Percentiles rank a stretch among this genome's conserved stretches.
Conservation (phyloP, 2,113 vertebrate species). For the Cyprinodon variegatus region DNA sequence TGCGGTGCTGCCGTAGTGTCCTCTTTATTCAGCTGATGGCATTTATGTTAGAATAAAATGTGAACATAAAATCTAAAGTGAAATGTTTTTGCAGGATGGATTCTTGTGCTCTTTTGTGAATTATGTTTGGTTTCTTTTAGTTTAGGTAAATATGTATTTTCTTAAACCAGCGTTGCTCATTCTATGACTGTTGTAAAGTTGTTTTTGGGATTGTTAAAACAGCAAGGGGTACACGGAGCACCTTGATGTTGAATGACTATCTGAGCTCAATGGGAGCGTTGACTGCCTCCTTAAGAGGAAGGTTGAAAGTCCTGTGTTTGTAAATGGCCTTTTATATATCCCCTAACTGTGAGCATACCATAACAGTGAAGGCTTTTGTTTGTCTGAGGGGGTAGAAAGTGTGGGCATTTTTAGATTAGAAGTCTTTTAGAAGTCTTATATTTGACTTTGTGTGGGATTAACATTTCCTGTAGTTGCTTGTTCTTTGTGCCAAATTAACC, state of each 20-base stretch:
- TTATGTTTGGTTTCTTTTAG: not conserved
- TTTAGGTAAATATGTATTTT: not conserved
- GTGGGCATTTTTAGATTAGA: conserved; percentile 87
- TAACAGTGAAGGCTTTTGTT: conserved; percentile 87
- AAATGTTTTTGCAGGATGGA: not conserved
- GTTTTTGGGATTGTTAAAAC: conserved; percentile 64
- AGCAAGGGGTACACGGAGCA: conserved; percentile 45
- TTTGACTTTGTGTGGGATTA: conserved; percentile 81
- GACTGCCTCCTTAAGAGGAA: conserved; percentile 38
- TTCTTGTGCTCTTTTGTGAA: not conserved
- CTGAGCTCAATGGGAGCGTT: conserved; percentile 52
- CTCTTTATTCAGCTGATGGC: conserved; percentile 36
- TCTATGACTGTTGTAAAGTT: conserved; percentile 61
- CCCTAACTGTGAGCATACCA: conserved; percentile 81
- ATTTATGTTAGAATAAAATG: conserved; percentile 23
- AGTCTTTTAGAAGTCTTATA: conserved; percentile 90
- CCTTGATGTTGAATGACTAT: conserved; percentile 35
- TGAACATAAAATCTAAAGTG: not conserved
- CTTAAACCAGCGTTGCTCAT: conserved; percentile 35
- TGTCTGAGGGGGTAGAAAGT: conserved; percentile 72
- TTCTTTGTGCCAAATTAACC: conserved; percentile 48
- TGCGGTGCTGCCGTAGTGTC: conserved; percentile 34
- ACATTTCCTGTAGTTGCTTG: conserved; percentile 70
- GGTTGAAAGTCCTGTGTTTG: conserved; percentile 69
- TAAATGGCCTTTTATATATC: conserved; percentile 86